phyloP scores from a whole-genome alignment of 2,113 vertebrate genomes.

The Amazona guildingii region DNA sequence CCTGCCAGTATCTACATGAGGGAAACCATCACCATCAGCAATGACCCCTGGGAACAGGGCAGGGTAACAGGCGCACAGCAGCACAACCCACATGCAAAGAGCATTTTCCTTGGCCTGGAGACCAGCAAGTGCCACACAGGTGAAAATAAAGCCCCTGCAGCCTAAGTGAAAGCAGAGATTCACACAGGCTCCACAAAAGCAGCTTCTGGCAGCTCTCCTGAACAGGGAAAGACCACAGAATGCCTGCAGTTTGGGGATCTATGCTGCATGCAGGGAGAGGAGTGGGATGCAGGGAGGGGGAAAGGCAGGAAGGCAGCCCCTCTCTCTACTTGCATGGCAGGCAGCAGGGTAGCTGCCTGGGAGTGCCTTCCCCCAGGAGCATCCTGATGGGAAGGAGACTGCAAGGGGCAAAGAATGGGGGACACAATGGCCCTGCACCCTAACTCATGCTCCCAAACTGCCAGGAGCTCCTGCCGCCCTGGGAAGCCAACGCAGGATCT shows the following conservation, averaged over 20 bases:
- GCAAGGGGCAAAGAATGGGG: rapidly evolving
- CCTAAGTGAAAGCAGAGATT: not conserved
- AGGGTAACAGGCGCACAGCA: not conserved
- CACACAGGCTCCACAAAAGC: not conserved
- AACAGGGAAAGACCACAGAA: not conserved
- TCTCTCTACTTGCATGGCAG: not conserved
- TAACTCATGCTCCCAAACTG: not conserved
- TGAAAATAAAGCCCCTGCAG: not conserved
- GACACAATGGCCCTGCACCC: rapidly evolving
- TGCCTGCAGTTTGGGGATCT: not conserved
- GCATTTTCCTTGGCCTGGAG: not conserved
- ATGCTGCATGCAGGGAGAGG: not conserved
- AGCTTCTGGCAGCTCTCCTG: not conserved
- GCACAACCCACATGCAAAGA: not conserved
- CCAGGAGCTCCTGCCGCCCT: rapidly evolving
- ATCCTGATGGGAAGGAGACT: not conserved
- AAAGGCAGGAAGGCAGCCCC: not conserved
- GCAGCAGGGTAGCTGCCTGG: not conserved
- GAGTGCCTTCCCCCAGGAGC: not conserved
- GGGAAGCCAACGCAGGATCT: rapidly evolving
- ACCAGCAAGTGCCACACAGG: not conserved
- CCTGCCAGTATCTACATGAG: not conserved
- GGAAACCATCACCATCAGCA: not conserved
- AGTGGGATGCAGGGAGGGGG: not conserved
- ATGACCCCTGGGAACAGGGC: not conserved